Evolutionary conservation across 1,140 invertebrate genomes (phyloP), one percentile per base, ranked within the genome.

Genomic region (Macrobrachium nipponense): DNA sequence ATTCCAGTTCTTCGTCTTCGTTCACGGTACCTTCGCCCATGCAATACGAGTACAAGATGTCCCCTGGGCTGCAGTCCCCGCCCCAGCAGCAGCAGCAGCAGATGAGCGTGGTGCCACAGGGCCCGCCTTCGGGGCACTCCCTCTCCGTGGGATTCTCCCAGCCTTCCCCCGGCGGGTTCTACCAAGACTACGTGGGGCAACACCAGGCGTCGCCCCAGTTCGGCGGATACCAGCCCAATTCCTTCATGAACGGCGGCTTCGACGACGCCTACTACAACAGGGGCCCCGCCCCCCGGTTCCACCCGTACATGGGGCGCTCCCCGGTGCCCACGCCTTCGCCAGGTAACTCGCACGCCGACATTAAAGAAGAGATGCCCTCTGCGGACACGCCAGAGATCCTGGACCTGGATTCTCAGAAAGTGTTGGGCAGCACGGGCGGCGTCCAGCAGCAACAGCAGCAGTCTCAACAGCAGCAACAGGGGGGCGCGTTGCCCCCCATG

Each of bases 361-460:
- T 88, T 36, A 88, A 87, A 94, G 88, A 93, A 93, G 43, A 94
- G 72, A 85, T 82, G 72, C 62, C 83, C 7, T 70, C 87, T 11
- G 72, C 94, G 89, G 94, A 94, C 86, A 93, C 94, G 18, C 94
- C 95, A 4, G 96, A 97, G 89, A 95, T 97, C 83, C 92, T 97
- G 60, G 96, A 97, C 91, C 91, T 97, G 78, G 96, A 97, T 90
- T 97, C 96, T 0, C 96, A 97, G 89, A 97, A 97, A 91, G 96
- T 97, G 76, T 94, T 95, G 5, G 82, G 86, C 93, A 94, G 79
- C 94, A 94, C 90, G 92, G 93, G 84, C 90, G 91, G 20, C 91
- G 92, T 18, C 90, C 87, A 90, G 83, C 84, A 88, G 60, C 91
- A 91, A 27, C 87, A 90, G 73, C 90, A 90, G 62, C 90, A 64